A percentile compares a stretch with the other conserved stretches of the same genome.
Evolutionary conservation across 1,140 invertebrate species (phyloP).

Genomic region (Bombus sylvicola): DNA sequence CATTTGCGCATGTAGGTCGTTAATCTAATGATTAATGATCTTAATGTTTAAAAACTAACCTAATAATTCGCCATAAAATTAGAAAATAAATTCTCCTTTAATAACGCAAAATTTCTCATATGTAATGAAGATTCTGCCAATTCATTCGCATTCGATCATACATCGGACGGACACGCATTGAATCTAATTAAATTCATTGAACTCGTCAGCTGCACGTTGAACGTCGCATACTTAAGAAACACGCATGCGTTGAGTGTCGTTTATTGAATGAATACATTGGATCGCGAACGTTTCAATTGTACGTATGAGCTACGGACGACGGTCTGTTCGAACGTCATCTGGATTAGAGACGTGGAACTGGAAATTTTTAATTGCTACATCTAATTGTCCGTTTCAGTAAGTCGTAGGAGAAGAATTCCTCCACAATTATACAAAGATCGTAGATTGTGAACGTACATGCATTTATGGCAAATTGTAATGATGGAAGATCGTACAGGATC

Average conservation of each 20-base stretch:
- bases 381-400: too few relatives aligned
- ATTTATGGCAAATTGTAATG: background rate
- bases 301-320: too few relatives aligned
- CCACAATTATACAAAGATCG: background rate
- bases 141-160: background rate
- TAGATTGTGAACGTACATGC: background rate
- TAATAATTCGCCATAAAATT: background rate
- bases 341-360: too few relatives aligned
- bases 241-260: background rate
- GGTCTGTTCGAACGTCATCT: too few relatives aligned
- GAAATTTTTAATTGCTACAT: too few relatives aligned
- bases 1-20: too few relatives aligned
- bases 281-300: background rate
- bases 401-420: background rate
- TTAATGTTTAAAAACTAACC: background rate
- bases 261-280: background rate
- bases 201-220: background rate
- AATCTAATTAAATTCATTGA: conserved; percentile 11
- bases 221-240: background rate
- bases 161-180: background rate
- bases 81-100: background rate
- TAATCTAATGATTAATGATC: too few relatives aligned
- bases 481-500: too few relatives aligned
- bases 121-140: background rate
- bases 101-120: background rate